Base-by-base conservation (phyloP, 2,888 invertebrate genomes). In the Xylocampa areola region DNA sequence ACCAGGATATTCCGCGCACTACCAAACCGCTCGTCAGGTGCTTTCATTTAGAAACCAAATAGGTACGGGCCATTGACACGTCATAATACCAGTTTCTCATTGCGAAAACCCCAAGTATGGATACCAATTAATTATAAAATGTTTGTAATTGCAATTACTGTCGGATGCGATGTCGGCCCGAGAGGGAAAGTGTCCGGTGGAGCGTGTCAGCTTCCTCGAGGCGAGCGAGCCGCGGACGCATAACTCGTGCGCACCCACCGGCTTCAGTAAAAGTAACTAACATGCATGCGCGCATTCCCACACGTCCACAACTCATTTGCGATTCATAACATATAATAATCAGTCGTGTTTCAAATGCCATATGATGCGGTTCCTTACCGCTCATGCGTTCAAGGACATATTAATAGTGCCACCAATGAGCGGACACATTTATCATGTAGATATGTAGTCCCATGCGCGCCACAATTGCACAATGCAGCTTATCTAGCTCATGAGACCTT, bases 171-270 rank as follows among this genome's bases (percentile, higher is more conserved):
- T 79, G 84, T 82, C 77, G 77, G 68, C 63, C 68, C 76, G 85
- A 90, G 86, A 91, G 91, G 89, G 93, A 94, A 94, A 93, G 92
- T 90, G 85, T 76, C 82, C 87, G 79, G 71, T 85, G 79, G 85
- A 88, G 73, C 89, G 87, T 83, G 72, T 71, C 79, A 78, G 80
- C 82, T 90, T 88, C 90, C 90, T 85, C 76, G 71, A 74, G 73
- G 63, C 74, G 68, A 73, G 77, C 55, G 45, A 57, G 51, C n/a
- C 67, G 62, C 70, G 48, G 41, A 70, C 74, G 64, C 77, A 65
- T 70, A 68, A 64, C 81, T 79, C 72, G 73, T 70, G 76, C 76
- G 75, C 73, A 73, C 66, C 66, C 73, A 70, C 68, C 61, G 68
- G 52, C 64, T 60, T 71, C 68, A 82, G 85, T 87, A 88, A 89